Conservation (phyloP, 2,797 vertebrate species). For the Psittacula derbiana region DNA sequence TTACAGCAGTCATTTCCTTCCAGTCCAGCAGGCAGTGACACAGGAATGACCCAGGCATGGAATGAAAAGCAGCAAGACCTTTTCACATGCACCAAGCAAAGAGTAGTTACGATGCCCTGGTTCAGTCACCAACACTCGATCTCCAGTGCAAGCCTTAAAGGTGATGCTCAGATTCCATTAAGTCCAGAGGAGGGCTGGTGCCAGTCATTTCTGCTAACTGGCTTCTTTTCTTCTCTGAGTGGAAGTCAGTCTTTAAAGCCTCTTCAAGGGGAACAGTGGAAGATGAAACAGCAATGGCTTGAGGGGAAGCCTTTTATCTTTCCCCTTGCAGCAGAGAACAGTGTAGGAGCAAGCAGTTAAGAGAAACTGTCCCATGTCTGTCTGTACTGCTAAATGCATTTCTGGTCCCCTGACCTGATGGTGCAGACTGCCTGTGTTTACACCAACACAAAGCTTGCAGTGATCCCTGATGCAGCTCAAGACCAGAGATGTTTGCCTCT, state of each 20-base stretch:
- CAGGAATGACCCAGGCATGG: slow-evolving; percentile 51
- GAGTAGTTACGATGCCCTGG: background rate
- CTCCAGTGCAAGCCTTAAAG: background rate
- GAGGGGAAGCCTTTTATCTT: background rate
- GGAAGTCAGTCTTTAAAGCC: background rate
- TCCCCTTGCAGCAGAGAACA: background rate
- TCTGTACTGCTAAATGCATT: background rate
- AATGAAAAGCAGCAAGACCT: slow-evolving; percentile 48
- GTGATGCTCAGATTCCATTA: background rate
- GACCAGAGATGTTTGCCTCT: background rate
- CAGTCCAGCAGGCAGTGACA: slow-evolving; percentile 65
- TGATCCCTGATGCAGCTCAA: background rate
- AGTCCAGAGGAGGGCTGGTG: background rate
- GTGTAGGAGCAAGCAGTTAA: background rate
- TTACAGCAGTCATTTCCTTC: slow-evolving; percentile 73
- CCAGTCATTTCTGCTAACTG: background rate
- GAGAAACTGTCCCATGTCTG: background rate
- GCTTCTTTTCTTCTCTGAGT: background rate
- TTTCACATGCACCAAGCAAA: slow-evolving; percentile 49
- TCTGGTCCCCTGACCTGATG: background rate
- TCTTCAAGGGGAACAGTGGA: background rate
- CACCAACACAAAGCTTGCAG: background rate
- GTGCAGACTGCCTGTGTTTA: background rate
- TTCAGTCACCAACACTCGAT: background rate
- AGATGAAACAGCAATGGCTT: background rate